Percentiles rank a stretch among this genome's conserved stretches.
phyloP scores from a whole-genome alignment of 2,797 vertebrate species.

The Carcharodon carcharias region DNA sequence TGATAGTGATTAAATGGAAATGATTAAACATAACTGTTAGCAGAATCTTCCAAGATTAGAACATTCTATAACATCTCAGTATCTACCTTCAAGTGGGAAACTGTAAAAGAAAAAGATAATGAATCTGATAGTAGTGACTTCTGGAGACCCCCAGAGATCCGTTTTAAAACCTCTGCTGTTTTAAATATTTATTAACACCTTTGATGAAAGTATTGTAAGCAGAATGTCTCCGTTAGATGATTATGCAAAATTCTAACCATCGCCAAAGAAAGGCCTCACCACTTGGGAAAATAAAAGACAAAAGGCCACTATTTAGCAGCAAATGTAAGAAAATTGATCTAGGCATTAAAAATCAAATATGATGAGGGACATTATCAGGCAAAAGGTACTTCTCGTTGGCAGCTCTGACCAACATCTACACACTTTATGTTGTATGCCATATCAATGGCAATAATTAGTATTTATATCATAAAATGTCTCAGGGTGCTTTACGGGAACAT shows the following conservation, averaged over 20 bases:
- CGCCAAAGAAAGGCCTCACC: background rate
- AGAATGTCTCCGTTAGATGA: background rate
- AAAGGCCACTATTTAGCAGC: background rate
- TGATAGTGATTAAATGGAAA: constrained; percentile 8
- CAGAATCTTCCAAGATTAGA: background rate
- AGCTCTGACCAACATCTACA: background rate
- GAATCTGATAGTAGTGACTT: background rate
- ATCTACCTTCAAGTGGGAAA: background rate
- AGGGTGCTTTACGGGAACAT: background rate
- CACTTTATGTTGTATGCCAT: background rate
- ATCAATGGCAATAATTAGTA: background rate
- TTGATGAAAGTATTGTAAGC: background rate
- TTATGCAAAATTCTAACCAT: background rate
- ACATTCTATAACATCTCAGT: background rate
- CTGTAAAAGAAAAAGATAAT: background rate
- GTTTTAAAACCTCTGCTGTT: background rate
- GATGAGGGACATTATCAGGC: background rate
- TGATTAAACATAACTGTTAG: background rate
- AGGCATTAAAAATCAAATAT: background rate
- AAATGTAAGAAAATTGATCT: background rate
- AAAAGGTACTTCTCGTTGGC: background rate
- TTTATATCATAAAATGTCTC: too few species aligned
- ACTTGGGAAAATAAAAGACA: background rate
- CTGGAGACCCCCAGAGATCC: background rate
- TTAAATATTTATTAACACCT: background rate